Evolutionary conservation across 1,140 invertebrate genomes (phyloP).

Genomic region (Tetragonula clypearis): DNA sequence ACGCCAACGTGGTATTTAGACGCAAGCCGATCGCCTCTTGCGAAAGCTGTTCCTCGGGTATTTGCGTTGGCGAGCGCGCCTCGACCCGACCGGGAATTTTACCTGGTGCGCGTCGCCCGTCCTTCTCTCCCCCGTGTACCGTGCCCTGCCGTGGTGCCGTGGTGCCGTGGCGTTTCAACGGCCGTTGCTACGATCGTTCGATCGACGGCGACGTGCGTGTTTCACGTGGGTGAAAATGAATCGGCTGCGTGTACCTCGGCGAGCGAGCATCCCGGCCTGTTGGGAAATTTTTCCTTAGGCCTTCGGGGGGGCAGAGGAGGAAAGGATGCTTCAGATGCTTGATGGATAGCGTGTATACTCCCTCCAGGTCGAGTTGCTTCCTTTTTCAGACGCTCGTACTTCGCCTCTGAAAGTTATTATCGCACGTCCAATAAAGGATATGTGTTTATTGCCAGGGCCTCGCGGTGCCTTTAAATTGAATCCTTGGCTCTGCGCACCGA

Average conservation of each 20-base stretch:
- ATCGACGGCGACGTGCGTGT: conserved; percentile 32
- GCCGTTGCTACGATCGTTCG: conserved; percentile 10
- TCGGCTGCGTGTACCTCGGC: background rate
- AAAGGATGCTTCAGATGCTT: background rate
- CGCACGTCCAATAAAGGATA: background rate
- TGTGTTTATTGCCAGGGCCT: background rate
- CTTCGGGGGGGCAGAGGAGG: too few relatives aligned
- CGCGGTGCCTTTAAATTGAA: too few relatives aligned
- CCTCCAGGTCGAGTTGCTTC: background rate
- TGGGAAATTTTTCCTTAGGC: background rate
- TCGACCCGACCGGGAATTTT: conserved; percentile 65
- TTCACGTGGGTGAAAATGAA: conserved; percentile 51
- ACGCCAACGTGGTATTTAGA: conserved; percentile 60
- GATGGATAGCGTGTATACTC: background rate
- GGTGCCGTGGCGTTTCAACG: background rate
- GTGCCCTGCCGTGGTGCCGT: too few relatives aligned
- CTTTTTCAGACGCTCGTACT: background rate
- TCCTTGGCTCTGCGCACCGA: too few relatives aligned
- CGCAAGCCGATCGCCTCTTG: conserved; percentile 63
- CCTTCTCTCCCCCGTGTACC: background rate
- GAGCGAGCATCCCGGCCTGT: background rate
- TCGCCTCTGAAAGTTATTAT: background rate
- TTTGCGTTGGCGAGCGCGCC: conserved; percentile 74
- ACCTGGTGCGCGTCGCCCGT: conserved; percentile 6
- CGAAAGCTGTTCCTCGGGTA: conserved; percentile 69